Evolutionary conservation across 2,113 vertebrate genomes (phyloP).

Genomic region (Pheucticus melanocephalus): DNA sequence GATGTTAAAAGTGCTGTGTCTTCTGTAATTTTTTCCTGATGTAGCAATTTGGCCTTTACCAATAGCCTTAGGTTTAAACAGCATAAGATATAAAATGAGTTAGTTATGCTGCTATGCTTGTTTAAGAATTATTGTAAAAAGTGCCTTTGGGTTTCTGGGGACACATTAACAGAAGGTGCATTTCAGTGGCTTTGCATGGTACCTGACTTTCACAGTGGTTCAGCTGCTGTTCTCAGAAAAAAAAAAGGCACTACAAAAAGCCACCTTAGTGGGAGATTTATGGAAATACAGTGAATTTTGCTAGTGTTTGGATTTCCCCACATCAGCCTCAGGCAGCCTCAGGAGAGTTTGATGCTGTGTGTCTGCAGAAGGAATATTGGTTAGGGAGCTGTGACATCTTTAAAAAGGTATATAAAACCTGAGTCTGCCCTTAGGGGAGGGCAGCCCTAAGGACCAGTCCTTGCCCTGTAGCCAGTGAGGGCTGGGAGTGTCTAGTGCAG

Average conservation of each 20-base stretch:
- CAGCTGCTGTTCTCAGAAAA: background rate
- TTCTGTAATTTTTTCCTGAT: background rate
- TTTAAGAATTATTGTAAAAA: background rate
- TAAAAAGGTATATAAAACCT: background rate
- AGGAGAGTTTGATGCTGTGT: background rate
- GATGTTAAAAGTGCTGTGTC: background rate
- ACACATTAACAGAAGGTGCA: fast-evolving
- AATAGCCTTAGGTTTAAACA: background rate
- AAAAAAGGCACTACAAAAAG: background rate
- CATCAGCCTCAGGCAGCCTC: background rate
- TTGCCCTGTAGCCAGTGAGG: background rate
- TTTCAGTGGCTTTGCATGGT: background rate
- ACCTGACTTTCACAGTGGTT: background rate
- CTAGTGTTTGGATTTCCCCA: background rate
- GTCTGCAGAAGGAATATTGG: background rate
- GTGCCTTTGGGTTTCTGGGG: background rate
- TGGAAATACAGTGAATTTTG: background rate
- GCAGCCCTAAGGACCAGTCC: background rate
- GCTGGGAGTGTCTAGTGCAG: background rate
- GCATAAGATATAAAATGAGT: background rate
- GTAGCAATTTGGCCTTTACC: background rate
- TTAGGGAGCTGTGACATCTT: background rate
- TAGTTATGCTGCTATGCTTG: background rate
- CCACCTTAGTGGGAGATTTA: background rate
- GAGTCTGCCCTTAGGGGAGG: background rate